Evolutionary conservation across 1,140 invertebrate species (phyloP), one percentile per base, ranked within the genome.

Genomic region (Trichomalopsis sarcophagae): DNA sequence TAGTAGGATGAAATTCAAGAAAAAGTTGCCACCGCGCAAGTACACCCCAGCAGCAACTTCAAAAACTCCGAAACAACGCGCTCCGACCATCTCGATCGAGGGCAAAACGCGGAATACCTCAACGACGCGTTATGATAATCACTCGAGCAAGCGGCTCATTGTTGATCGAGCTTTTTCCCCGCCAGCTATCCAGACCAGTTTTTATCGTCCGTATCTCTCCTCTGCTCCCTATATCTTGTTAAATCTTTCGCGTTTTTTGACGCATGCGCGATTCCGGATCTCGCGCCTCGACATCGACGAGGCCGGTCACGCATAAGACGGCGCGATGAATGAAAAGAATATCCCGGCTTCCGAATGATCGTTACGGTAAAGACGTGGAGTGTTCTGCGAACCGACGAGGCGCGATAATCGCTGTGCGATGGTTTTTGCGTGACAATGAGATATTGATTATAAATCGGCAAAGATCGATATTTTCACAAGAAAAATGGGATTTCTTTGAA

Each of bases 341-440:
- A 21, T 21, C 36, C 2, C 73, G 27, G 69, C 21, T 82, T 82
- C 81, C 81, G 71, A 82, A 82, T 62, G 74, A 74, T 82, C 79
- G 36, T 69, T 47, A 69, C 40, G 36, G 36, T 23, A 36, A 23
- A 40, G 33, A 21, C 55, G 21, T n/a, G 78, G n/a, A 66, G 62
- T 17, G 21, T 66, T 69, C 62, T 30, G 1, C 11, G 50, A 36
- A 40, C 9, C 55, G 55, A n/a, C 21, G 17, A 21, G 17, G 55
- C 55, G 14, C 55, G 55, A 62, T n/a, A 62, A 62, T 62, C 17
- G 55, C 14, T 21, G 6, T 62, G 55, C 55, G 30, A 79, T 17
- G 30, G 11, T 79, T 69, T 69, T 44, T 62, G 33, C 78, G 62
- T 50, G 47, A 36, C 3, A 2, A 62, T 21, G 21, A 10, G 55